These are phyloP conservation scores for Podocnemis expansa DNA, from an alignment of 2,113 vertebrate species.

Conservation along the genomic window DNA sequence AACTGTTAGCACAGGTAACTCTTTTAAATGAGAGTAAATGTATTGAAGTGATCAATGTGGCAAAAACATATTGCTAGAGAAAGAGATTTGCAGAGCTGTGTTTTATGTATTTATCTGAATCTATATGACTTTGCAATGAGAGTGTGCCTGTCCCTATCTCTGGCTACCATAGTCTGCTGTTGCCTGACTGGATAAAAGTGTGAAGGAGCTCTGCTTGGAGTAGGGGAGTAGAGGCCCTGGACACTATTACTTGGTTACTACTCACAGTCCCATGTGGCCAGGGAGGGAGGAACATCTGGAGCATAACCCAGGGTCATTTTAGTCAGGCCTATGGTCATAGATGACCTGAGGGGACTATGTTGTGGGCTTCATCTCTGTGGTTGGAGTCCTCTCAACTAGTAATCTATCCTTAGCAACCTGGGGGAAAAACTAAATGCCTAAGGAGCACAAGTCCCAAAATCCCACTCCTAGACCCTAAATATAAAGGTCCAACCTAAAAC, in stretches of 20 bases:
- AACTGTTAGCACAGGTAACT: background rate
- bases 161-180: background rate
- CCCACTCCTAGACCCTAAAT: background rate
- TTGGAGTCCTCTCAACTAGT: background rate
- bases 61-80: background rate
- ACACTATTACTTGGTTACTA: background rate
- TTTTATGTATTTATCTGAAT: background rate
- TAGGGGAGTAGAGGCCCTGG: background rate
- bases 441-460: background rate
- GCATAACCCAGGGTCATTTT: background rate
- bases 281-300: background rate
- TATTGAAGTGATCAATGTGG: background rate
- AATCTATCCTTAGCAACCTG: background rate
- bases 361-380: background rate
- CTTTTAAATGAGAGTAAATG: background rate
- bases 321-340: background rate
- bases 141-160: accelerated
- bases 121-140: background rate
- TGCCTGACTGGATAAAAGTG: background rate
- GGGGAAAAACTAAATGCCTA: background rate
- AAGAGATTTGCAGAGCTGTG: background rate
- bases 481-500: background rate
- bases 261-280: background rate
- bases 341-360: background rate
- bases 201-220: background rate